Evolutionary conservation across 2,888 invertebrate genomes (phyloP).

Genomic region (Hypomecis punctinalis): DNA sequence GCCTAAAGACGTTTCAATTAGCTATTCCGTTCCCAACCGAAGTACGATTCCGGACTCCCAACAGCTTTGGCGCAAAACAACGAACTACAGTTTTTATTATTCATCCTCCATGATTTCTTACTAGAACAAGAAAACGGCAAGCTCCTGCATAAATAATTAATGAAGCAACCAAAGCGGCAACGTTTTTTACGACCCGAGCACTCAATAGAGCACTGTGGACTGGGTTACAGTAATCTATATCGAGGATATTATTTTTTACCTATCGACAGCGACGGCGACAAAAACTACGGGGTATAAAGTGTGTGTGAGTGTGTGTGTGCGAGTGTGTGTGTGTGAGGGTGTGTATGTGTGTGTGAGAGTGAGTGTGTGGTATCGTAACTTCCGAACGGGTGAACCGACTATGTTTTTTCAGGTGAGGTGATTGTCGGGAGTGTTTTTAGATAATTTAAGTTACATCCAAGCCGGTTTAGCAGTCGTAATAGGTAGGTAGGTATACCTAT

Average conservation of each 20-base stretch:
- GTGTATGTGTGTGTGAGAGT: no score
- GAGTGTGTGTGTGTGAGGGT: no score
- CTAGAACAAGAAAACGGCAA: slow-evolving; percentile 41
- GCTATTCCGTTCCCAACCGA: slow-evolving; percentile 25
- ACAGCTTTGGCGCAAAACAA: slow-evolving; percentile 39
- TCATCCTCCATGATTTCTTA: slow-evolving; percentile 48
- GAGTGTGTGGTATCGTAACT: no score
- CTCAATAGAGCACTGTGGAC: slow-evolving; percentile 21
- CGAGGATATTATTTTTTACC: not conserved
- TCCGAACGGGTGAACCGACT: no score
- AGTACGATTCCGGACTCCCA: slow-evolving; percentile 23
- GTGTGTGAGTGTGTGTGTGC: no score
- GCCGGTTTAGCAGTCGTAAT: no score
- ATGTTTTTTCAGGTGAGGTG: no score
- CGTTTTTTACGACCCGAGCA: slow-evolving; percentile 39
- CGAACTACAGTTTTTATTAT: slow-evolving; percentile 41
- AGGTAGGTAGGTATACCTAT: no score
- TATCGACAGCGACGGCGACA: no score
- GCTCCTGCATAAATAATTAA: slow-evolving; percentile 45
- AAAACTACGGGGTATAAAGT: no score
- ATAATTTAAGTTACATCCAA: no score
- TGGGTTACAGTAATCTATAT: slow-evolving; percentile 4
- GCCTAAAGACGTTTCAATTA: slow-evolving; percentile 29
- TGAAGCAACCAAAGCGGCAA: slow-evolving; percentile 39
- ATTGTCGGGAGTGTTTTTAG: no score